phyloP scores from a whole-genome alignment of 1,140 invertebrate species.

The Hylyphantes graminicola region DNA sequence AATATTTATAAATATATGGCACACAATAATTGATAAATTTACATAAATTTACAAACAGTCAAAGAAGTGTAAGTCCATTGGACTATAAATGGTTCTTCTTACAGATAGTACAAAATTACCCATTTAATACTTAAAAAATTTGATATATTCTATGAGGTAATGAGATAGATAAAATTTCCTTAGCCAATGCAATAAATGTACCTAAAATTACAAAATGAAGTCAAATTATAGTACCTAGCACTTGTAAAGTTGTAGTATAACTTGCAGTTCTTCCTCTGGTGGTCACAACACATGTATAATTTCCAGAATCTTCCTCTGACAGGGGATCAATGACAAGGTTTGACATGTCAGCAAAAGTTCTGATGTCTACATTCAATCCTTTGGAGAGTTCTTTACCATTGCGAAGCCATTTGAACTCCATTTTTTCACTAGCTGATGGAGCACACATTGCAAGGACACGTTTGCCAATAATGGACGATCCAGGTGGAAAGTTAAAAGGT shows the following conservation, averaged over 20 bases:
- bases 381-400: slow-evolving; percentile 25
- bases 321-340: slow-evolving; percentile 29
- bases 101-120: too few species aligned
- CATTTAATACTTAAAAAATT: too few species aligned
- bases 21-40: too few species aligned
- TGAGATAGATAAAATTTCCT: too few species aligned
- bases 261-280: not conserved
- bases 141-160: too few species aligned
- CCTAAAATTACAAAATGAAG: not conserved
- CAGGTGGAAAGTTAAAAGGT: slow-evolving; percentile 31
- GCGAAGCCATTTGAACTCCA: slow-evolving; percentile 55
- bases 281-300: slow-evolving; percentile 44
- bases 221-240: slow-evolving; percentile 19
- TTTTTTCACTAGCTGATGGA: slow-evolving; percentile 17
- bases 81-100: too few species aligned
- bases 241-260: slow-evolving; percentile 29
- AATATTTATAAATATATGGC: too few species aligned
- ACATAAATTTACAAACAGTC: too few species aligned
- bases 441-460: slow-evolving; percentile 41
- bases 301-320: slow-evolving; percentile 37
- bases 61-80: too few species aligned
- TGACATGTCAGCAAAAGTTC: slow-evolving; percentile 35
- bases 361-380: slow-evolving; percentile 3
- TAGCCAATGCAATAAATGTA: too few species aligned
- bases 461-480: slow-evolving; percentile 9